Conservation (phyloP, 2,113 vertebrate species). For the Neogale vison region DNA sequence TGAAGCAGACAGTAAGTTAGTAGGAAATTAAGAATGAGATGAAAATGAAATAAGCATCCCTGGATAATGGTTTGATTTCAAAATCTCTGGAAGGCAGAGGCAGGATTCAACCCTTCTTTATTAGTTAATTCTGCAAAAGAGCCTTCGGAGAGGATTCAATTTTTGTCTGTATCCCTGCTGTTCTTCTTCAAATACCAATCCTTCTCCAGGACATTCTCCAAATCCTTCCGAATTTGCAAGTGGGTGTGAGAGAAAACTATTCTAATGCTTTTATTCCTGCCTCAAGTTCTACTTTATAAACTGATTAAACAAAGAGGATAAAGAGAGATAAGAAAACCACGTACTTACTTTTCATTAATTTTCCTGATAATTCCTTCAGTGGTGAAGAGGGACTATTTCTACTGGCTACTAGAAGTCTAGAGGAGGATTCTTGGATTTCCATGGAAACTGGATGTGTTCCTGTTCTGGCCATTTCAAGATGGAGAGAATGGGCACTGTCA, state of each 20-base stretch:
- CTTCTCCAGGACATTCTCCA: background rate
- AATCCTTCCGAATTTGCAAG: slow-evolving; percentile 13
- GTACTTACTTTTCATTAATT: slow-evolving; percentile 97
- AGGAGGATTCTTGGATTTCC: slow-evolving; percentile 84
- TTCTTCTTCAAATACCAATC: background rate
- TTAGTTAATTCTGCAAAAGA: background rate
- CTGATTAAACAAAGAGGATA: background rate
- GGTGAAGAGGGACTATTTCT: slow-evolving; percentile 88
- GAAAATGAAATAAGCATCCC: background rate
- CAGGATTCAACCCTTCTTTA: background rate
- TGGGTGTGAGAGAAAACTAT: background rate
- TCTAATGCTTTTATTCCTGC: slow-evolving; percentile 1
- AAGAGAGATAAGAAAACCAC: background rate
- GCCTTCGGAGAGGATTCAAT: background rate
- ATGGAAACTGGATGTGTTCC: slow-evolving; percentile 75
- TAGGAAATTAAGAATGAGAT: background rate
- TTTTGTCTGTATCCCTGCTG: background rate
- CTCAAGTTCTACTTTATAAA: background rate
- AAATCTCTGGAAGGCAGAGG: background rate
- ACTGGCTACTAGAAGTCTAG: slow-evolving; percentile 87
- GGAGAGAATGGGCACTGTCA: slow-evolving; percentile 62
- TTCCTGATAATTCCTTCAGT: slow-evolving; percentile 92
- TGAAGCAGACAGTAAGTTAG: background rate
- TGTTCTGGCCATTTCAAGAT: slow-evolving; percentile 66
- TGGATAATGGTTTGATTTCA: background rate